Evolutionary conservation across 2,888 invertebrate genomes (phyloP), one percentile per base, ranked within the genome.

Genomic region (Trissonchulus latispiculum): DNA sequence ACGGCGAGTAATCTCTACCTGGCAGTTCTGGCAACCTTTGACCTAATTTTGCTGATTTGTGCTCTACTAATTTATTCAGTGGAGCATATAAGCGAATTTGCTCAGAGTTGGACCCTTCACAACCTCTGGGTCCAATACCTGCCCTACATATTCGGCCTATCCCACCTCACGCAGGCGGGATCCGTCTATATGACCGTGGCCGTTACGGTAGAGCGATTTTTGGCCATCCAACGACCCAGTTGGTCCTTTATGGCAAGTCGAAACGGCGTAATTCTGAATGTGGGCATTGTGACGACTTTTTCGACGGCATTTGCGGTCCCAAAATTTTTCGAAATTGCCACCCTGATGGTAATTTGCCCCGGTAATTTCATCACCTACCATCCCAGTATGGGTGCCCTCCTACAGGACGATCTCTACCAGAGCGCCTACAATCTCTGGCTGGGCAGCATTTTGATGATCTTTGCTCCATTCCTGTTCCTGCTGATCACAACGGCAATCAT

Each of bases 1-100:
- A 93, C 93, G 75, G 94, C 95, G 82, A 93, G 95, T 82, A 95
- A 95, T 85, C 92, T 93, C 84, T 88, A 95, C 81, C 88, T 97
- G 75, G 91, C 93, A 77, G 95, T 94, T 2, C 87, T 97, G 79
- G 95, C 96, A 33, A 88, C 92, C 79, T 94, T 93, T 85, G 97
- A 97, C 87, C 93, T 92, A 18, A 88, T 91, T 77, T 88, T 96
- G 78, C 91, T 95, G 79, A 80, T 82, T 73, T 92, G 92, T 68
- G 91, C 93, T 74, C 88, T 92, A 78, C 86, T 89, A 77, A 88
- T 94, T 77, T 95, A 95, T 85, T 93, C 93, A 8, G 48, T 48
- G 8, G 48, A 48, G 48, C 48, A 48, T 48, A 48, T 48, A 48
- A 48, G 23, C 48, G 48, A 23, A 15, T 48, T 15, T 48, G 23